These are phyloP conservation scores for Apostichopus parvimensis DNA, from an alignment of 35 echinoderm and acorn worm genomes.

Conservation along the genomic window DNA sequence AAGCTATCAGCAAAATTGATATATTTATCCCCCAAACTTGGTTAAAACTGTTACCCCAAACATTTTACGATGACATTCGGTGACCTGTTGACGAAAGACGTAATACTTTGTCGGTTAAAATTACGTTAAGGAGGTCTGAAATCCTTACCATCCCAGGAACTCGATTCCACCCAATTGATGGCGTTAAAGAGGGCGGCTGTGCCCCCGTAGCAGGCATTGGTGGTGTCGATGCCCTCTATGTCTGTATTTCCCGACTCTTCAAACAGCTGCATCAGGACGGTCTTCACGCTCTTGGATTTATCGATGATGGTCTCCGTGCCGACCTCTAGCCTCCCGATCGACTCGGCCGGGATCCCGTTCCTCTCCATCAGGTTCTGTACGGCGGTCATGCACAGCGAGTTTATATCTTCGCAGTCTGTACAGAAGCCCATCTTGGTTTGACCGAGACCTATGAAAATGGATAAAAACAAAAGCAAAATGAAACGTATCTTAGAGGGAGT, in stretches of 20 bases:
- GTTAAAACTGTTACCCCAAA: background rate
- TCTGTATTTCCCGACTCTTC: conserved; percentile 84
- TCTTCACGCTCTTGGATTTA: conserved; percentile 95
- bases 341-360: conserved; percentile 64
- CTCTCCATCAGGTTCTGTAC: conserved; percentile 93
- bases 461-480: background rate
- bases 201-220: conserved; percentile 96
- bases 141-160: conserved; percentile 98
- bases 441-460: conserved; percentile 58
- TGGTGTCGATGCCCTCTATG: conserved; percentile 93
- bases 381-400: conserved; percentile 90
- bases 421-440: conserved; percentile 98
- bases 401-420: conserved; percentile 96
- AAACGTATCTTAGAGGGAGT: background rate
- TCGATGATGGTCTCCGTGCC: conserved; percentile 99
- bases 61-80: background rate
- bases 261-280: conserved; percentile 95
- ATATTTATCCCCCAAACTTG: background rate
- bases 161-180: conserved; percentile 91
- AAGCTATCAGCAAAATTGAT: background rate
- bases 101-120: background rate
- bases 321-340: conserved; percentile 83
- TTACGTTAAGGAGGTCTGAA: background rate
- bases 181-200: conserved; percentile 96
- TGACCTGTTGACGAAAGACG: background rate